Evolutionary conservation across 2,888 invertebrate genomes (phyloP), one percentile per base, ranked within the genome.

Genomic region (Rhagonycha lutea): DNA sequence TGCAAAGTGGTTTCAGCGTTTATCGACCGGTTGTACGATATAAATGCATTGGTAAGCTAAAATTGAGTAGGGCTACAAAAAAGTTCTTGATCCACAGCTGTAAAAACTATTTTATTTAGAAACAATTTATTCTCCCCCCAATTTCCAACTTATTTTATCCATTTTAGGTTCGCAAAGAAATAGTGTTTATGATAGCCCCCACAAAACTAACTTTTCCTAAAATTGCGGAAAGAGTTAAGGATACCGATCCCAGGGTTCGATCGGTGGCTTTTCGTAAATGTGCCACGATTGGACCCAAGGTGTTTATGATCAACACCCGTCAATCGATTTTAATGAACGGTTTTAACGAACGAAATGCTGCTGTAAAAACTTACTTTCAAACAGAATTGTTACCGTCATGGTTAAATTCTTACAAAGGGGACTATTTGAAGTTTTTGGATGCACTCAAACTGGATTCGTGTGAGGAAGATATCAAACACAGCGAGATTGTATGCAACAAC

Each of bases 351-450:
- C 14, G 18, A n/a, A 67, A 79, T 61, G 91, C 79, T 84, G 84
- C 62, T 24, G 79, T 79, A 84, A 70, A 87, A 86, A 85, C 61
- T 87, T 87, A 78, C 89, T 92, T 0, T 86, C 86, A 61, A 88
- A 87, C 61, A 61, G 85, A 88, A 10, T 86, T 95, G 79, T 87
- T 97, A 0, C 94, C 94, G 0, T 89, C 92, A 3, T 97, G 97
- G 97, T 88, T 96, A 77, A 90, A 92, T 71, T 89, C 91, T n/a
- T 78, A 78, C 18, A 73, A 76, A 8, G 78, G 73, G 9, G 69
- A 78, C 26, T 78, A 47, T 47, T 47, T 78, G 18, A 47, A 69
- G 7, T 63, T 78, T 14, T 11, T 78, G 3, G 68, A 75, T 28
- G 78, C 75, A 11, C 69, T 78, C 61, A 78, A 78, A 28, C 69